Base-by-base conservation (phyloP, 2,113 vertebrate genomes). In the Gymnogyps californianus region DNA sequence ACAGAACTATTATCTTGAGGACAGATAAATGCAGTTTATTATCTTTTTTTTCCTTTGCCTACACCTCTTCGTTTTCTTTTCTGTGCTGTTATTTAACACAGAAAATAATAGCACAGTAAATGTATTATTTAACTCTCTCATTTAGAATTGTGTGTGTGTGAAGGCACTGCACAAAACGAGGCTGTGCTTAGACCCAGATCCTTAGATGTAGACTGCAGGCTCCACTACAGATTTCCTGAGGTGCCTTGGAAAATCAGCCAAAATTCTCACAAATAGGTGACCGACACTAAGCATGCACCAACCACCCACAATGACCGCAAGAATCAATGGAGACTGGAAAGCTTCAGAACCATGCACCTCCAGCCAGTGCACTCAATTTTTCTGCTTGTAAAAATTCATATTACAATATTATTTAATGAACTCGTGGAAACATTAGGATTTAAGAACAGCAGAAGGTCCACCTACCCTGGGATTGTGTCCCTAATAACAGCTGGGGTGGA, bases 1-100 rank as follows among this genome's bases (percentile, higher is more conserved):
- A 96, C 71, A 96, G 91, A 95, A 96, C 94, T 93, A 78, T 97
- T 95, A 95, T 97, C 95, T 94, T 65, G 83, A 77, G 71, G 85
- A 83, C 76, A 94, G 90, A 96, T 93, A 87, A 93, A 90, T 69
- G 55, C 84, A 40, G 87, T 93, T 81, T 96, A 83, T 96, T 72
- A 95, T 90, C 34, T 94, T 96, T 94, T 96, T 75, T 89, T 59
- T 6, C 59, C 62, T 91, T 96, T 95, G 84, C 95, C 89, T 86
- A 80, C 93, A 96, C 94, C 91, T 96, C 95, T 96, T 95, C 54
- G 4, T 74, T 93, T 96, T 94, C 55, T 93, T 85, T 65, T 91
- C 91, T 96, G 58, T 80, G 67, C 89, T 59, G 70, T 94, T 96
- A 83, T 90, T 96, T 97, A 96, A 94, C 79, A n/a, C 79, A 90